phyloP scores from a whole-genome alignment of 2,113 vertebrate genomes.

The Ondatra zibethicus region DNA sequence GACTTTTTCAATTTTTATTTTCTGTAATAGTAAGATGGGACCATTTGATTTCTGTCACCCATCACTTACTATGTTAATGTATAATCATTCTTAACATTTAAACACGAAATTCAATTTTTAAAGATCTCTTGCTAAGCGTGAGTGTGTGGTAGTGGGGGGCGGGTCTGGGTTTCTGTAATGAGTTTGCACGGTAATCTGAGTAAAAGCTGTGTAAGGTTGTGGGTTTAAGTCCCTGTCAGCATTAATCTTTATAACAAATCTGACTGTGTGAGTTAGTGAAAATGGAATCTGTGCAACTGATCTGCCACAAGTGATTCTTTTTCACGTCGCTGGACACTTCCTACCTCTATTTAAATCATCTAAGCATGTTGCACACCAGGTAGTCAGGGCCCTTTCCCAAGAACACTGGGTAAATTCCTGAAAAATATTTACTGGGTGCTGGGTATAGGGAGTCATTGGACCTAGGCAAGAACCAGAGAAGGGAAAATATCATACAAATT shows the following conservation, averaged over 20 bases:
- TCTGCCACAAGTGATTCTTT: background rate
- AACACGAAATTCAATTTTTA: background rate
- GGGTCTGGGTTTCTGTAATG: background rate
- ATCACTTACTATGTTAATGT: background rate
- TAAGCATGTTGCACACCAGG: background rate
- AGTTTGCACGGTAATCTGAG: background rate
- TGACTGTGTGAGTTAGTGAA: background rate
- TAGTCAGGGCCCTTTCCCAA: background rate
- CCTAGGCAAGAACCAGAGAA: background rate
- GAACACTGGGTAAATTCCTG: background rate
- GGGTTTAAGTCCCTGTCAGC: background rate
- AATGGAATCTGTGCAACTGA: background rate
- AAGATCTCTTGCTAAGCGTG: background rate
- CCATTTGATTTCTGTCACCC: background rate
- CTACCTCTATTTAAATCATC: background rate
- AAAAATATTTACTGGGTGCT: background rate
- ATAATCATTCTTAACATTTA: background rate
- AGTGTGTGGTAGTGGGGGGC: background rate
- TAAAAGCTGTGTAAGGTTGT: background rate
- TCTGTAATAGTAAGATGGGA: background rate
- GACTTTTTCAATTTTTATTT: background rate
- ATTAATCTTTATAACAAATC: background rate
- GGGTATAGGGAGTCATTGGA: background rate
- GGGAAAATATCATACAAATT: background rate
- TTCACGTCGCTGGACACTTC: background rate